Percentiles rank a stretch among this genome's conserved stretches.
phyloP scores from a whole-genome alignment of 1,140 invertebrate species.

The Meloidogyne floridensis region DNA sequence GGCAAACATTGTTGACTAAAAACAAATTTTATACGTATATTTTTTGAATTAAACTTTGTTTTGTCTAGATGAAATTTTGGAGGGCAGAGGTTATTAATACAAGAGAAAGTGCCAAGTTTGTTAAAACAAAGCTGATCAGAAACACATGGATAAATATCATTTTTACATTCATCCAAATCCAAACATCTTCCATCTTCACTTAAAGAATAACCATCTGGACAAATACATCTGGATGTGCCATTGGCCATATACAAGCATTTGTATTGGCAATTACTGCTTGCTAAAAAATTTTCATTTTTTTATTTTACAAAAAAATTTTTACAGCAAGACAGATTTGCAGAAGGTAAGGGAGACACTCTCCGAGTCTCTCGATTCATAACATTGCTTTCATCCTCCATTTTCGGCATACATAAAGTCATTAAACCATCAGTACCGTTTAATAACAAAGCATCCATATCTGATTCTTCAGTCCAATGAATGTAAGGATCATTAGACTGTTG shows the following conservation, averaged over 20 bases:
- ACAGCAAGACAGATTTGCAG: background rate
- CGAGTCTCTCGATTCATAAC: background rate
- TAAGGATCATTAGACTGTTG: constrained; percentile 23
- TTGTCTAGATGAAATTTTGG: constrained; percentile 44
- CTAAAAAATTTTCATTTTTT: background rate
- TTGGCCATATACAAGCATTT: too few relatives aligned
- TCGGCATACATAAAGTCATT: constrained; percentile 20
- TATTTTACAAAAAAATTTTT: background rate
- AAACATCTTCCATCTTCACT: too few relatives aligned
- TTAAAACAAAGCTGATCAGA: constrained; percentile 54
- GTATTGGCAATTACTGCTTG: background rate
- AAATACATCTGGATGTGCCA: too few relatives aligned
- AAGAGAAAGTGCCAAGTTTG: constrained; percentile 51
- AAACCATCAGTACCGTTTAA: constrained; percentile 33
- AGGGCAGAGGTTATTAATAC: constrained; percentile 55
- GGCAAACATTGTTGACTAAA: constrained; percentile 39
- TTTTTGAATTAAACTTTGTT: constrained; percentile 26
- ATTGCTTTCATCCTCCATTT: background rate
- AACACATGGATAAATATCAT: constrained; percentile 35
- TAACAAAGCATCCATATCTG: background rate
- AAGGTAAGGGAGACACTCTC: background rate
- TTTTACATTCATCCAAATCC: constrained; percentile 38
- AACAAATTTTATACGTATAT: background rate
- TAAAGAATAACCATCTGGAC: too few relatives aligned
- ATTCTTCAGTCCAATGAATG: constrained; percentile 29